phyloP scores from a whole-genome alignment of 2,113 vertebrate species.

The Lycaon pictus region DNA sequence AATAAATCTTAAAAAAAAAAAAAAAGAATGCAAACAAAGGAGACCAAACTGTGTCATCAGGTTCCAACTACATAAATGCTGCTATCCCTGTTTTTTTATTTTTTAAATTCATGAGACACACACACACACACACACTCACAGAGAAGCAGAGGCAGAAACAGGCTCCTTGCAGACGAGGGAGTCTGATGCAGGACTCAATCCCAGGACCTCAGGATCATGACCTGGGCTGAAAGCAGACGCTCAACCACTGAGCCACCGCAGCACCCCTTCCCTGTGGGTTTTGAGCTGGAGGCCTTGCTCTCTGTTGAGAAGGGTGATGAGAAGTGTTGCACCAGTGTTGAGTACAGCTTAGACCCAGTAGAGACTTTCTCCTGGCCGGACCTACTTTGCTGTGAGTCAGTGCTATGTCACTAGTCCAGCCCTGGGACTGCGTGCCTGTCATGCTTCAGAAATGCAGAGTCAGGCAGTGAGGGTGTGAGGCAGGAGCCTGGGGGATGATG shows the following conservation, averaged over 20 bases:
- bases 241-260: too few species aligned
- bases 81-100: background rate
- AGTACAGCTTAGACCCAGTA: rapidly evolving
- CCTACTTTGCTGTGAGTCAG: background rate
- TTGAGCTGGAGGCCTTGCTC: background rate
- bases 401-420: rapidly evolving
- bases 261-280: background rate
- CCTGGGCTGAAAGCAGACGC: too few species aligned
- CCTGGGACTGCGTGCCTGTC: background rate
- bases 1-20: background rate
- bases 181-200: too few species aligned
- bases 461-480: background rate
- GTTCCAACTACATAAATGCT: background rate
- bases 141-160: too few species aligned
- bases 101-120: too few species aligned
- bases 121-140: too few species aligned
- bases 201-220: too few species aligned
- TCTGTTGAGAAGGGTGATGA: background rate
- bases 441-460: background rate
- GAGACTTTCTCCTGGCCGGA: background rate
- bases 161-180: too few species aligned
- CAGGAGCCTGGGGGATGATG: background rate
- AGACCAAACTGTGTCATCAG: rapidly evolving
- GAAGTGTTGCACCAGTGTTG: rapidly evolving
- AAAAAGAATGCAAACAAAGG: background rate